These are phyloP conservation scores for Dascillus cervinus DNA, from an alignment of 2,888 invertebrate genomes.

Conservation along the genomic window DNA sequence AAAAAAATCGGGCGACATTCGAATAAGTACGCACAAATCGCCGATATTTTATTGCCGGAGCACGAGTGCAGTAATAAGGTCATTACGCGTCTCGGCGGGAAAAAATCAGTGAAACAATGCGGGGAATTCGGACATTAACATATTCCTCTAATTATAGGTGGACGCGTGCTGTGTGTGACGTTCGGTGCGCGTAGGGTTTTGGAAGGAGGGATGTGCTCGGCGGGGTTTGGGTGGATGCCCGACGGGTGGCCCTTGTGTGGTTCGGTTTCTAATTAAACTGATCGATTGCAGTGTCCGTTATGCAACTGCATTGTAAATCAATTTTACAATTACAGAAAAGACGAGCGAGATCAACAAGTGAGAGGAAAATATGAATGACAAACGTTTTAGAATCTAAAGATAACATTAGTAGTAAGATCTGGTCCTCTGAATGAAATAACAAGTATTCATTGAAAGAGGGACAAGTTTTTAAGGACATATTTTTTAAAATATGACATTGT, in stretches of 20 bases:
- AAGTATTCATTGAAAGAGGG: conserved; percentile 22
- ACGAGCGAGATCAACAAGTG: too few species aligned
- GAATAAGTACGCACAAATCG: too few species aligned
- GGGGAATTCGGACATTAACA: conserved; percentile 22
- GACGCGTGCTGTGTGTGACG: conserved; percentile 17
- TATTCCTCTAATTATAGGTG: conserved; percentile 22
- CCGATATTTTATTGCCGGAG: too few species aligned
- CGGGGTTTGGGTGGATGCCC: conserved; percentile 32
- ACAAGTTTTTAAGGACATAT: conserved; percentile 17
- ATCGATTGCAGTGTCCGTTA: conserved; percentile 33
- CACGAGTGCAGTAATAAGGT: too few species aligned
- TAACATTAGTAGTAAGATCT: conserved; percentile 11
- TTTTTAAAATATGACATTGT: conserved; percentile 21
- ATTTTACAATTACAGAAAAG: too few species aligned
- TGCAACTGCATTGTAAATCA: conserved; percentile 24
- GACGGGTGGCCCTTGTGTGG: conserved; percentile 30
- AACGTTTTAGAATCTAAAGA: conserved; percentile 9
- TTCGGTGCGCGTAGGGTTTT: conserved; percentile 16
- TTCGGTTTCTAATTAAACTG: conserved; percentile 41
- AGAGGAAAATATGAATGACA: conserved; percentile 16
- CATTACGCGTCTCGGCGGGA: too few species aligned
- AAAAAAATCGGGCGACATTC: too few species aligned
- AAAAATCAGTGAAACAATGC: conserved; percentile 19
- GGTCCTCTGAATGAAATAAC: conserved; percentile 19
- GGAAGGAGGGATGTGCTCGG: conserved; percentile 25